Percentiles rank a stretch among this genome's conserved stretches.
phyloP scores from a whole-genome alignment of 2,113 vertebrate species.

The Pseudorhombus dupliciocellatus region DNA sequence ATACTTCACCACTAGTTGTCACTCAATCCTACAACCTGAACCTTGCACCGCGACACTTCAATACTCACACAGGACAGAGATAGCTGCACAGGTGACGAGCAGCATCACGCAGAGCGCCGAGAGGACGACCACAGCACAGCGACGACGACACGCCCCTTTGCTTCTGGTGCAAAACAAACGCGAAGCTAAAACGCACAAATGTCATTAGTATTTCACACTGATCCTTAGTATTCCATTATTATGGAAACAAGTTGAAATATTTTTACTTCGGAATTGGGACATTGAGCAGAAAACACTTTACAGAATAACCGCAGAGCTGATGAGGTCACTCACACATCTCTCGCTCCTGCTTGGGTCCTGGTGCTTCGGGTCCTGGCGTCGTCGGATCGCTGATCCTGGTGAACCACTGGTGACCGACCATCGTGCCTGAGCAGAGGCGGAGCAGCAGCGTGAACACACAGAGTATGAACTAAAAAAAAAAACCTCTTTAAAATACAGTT shows the following conservation, averaged over 20 bases:
- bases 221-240: no score
- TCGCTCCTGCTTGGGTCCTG: conserved; percentile 25
- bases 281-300: no score
- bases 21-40: background rate
- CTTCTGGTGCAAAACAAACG: background rate
- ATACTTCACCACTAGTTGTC: no score
- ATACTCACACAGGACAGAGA: conserved; percentile 51
- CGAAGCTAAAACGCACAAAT: conserved; percentile 14
- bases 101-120: conserved; percentile 23
- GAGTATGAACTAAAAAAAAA: background rate
- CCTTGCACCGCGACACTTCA: background rate
- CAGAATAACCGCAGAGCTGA: no score
- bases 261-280: no score
- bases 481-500: no score
- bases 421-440: conserved; percentile 6
- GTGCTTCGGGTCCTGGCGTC: background rate
- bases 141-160: background rate
- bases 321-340: conserved; percentile 21
- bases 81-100: conserved; percentile 24
- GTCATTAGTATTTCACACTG: no score
- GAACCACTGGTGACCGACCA: conserved; percentile 24
- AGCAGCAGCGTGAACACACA: background rate
- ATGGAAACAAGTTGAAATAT: no score
- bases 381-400: conserved; percentile 9
- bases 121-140: background rate